phyloP scores from a whole-genome alignment of 2,888 invertebrate species.

The Oscheius myriophilus region DNA sequence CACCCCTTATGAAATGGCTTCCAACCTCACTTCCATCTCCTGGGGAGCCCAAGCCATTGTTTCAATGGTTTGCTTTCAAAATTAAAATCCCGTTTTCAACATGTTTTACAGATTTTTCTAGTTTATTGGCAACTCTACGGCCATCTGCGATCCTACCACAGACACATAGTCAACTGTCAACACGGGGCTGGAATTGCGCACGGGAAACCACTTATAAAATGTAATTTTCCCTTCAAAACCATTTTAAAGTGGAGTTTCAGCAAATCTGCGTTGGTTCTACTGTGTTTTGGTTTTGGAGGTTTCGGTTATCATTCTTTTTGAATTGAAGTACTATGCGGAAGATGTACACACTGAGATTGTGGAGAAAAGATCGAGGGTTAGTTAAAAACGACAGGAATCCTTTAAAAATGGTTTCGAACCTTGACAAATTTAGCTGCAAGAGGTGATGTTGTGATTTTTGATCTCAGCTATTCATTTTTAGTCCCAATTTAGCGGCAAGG shows the following conservation, averaged over 20 bases:
- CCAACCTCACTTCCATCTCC: slow-evolving; percentile 42
- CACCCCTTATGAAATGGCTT: slow-evolving; percentile 39
- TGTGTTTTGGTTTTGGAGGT: slow-evolving; percentile 32
- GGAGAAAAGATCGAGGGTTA: slow-evolving; percentile 40
- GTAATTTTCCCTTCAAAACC: slow-evolving; percentile 3
- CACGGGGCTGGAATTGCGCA: slow-evolving; percentile 30
- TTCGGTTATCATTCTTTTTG: slow-evolving; percentile 33
- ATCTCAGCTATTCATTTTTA: no score
- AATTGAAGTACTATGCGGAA: slow-evolving; percentile 43
- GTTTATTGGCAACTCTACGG: slow-evolving; percentile 51
- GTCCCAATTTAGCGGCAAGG: no score
- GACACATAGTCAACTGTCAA: slow-evolving; percentile 29
- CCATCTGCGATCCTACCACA: slow-evolving; percentile 38
- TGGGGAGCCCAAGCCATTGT: slow-evolving; percentile 49
- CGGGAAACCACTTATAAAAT: slow-evolving; percentile 25
- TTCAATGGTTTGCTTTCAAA: slow-evolving; percentile 29
- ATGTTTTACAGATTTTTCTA: slow-evolving; percentile 27
- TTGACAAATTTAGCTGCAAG: no score
- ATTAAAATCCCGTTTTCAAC: neutral
- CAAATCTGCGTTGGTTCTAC: slow-evolving; percentile 38
- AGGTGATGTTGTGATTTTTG: no score
- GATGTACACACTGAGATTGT: slow-evolving; percentile 38
- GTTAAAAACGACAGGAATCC: neutral
- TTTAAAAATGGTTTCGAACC: neutral
- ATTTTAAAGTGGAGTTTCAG: slow-evolving; percentile 19